These are phyloP conservation scores for Andrena marginata DNA, from an alignment of 2,888 invertebrate species.

Conservation along the genomic window DNA sequence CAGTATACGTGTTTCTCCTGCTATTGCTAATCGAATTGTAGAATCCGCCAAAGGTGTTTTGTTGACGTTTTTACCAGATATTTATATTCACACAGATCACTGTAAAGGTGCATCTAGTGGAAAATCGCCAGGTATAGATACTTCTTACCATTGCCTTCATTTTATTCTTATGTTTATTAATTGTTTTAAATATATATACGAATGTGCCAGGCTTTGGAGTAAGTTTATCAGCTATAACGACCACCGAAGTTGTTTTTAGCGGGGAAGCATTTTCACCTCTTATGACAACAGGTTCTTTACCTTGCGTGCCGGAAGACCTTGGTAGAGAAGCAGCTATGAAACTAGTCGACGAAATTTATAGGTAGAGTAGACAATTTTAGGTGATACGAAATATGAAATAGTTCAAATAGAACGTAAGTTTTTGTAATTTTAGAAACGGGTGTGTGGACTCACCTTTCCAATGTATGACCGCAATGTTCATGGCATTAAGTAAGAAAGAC, in stretches of 20 bases:
- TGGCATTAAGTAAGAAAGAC: conserved; percentile 97
- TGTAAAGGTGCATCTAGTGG: conserved; percentile 95
- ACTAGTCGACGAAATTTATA: conserved; percentile 95
- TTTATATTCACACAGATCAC: conserved; percentile 98
- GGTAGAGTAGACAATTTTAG: conserved; percentile 63
- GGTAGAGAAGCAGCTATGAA: conserved; percentile 93
- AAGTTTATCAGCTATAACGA: conserved; percentile 96
- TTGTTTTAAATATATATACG: background rate
- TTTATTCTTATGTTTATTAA: background rate
- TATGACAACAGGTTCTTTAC: conserved; percentile 84
- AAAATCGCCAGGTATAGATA: conserved; percentile 89
- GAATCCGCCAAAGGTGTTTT: conserved; percentile 96
- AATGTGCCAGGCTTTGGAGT: conserved; percentile 91
- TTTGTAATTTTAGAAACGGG: conserved; percentile 88
- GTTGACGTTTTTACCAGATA: conserved; percentile 96
- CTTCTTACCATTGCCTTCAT: background rate
- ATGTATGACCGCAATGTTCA: conserved; percentile 94
- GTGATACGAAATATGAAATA: background rate
- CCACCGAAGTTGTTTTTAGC: conserved; percentile 90
- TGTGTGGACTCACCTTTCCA: conserved; percentile 96
- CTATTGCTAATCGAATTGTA: conserved; percentile 96
- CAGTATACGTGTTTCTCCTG: conserved; percentile 96
- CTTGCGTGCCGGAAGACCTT: conserved; percentile 95
- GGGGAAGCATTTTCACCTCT: conserved; percentile 84
- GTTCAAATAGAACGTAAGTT: background rate